Evolutionary conservation across 1,140 invertebrate species (phyloP).

Genomic region (Bemisia tabaci): DNA sequence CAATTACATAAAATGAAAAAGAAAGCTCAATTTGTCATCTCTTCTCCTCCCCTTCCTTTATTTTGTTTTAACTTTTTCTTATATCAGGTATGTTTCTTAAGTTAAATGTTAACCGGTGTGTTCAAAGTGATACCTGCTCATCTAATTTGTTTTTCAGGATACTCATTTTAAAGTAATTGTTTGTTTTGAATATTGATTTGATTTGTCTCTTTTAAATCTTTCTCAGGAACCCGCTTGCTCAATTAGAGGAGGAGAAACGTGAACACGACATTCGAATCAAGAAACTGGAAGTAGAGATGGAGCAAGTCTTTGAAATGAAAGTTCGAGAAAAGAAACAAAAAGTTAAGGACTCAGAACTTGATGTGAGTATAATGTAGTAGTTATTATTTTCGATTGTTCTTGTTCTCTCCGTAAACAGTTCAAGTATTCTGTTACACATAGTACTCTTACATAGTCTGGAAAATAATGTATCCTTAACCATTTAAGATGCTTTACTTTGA

Average conservation of each 20-base stretch:
- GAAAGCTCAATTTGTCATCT: too few relatives aligned
- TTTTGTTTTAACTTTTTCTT: too few relatives aligned
- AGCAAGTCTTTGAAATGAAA: conserved; percentile 77
- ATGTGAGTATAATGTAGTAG: conserved; percentile 40
- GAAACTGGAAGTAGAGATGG: conserved; percentile 92
- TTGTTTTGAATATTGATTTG: background rate
- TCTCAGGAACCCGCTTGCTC: conserved; percentile 83
- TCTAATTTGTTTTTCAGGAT: too few relatives aligned
- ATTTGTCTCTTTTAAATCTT: conserved; percentile 24
- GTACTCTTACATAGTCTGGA: background rate
- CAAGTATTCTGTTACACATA: background rate
- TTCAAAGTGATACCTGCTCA: too few relatives aligned
- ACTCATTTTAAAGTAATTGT: background rate
- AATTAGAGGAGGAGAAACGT: conserved; percentile 94
- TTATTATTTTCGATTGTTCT: background rate
- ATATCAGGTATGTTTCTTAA: too few relatives aligned
- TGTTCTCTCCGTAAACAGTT: background rate
- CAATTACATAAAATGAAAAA: too few relatives aligned
- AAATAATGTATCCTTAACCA: background rate
- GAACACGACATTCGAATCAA: conserved; percentile 93
- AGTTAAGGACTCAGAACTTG: conserved; percentile 79
- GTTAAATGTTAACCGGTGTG: too few relatives aligned
- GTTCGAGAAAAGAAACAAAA: conserved; percentile 88
- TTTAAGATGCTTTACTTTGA: too few relatives aligned
- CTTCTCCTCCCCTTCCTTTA: too few relatives aligned